phyloP scores from a whole-genome alignment of 1,140 invertebrate species.

The Cryptotermes secundus region DNA sequence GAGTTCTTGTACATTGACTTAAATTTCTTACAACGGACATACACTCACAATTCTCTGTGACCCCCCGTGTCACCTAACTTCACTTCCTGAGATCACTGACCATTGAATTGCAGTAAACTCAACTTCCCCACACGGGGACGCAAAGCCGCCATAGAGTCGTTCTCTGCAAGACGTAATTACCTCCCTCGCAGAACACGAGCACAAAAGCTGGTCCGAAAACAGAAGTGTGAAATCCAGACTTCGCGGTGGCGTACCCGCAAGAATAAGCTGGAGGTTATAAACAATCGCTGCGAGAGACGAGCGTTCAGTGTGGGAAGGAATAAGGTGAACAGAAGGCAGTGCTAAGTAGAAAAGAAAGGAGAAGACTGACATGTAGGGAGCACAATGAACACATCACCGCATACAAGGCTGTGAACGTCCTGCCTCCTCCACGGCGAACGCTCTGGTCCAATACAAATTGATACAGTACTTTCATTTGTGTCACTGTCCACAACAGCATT shows the following conservation, averaged over 20 bases:
- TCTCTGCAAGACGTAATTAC: not conserved
- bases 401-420: conserved; percentile 3
- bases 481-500: no score
- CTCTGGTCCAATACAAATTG: not conserved
- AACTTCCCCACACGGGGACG: not conserved
- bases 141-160: not conserved
- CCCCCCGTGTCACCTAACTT: no score
- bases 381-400: not conserved
- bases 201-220: not conserved
- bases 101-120: not conserved
- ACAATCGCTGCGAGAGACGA: not conserved
- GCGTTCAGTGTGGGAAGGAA: not conserved
- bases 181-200: not conserved
- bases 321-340: not conserved
- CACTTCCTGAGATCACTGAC: not conserved
- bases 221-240: not conserved
- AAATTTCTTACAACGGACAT: no score
- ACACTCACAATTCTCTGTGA: no score
- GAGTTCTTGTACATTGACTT: no score
- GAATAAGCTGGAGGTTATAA: not conserved
- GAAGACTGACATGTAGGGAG: not conserved
- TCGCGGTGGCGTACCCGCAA: not conserved
- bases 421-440: not conserved
- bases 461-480: not conserved
- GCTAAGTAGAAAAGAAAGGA: not conserved